A percentile compares a stretch with the other conserved stretches of the same genome.
These are phyloP conservation scores for Diplodus puntazzo DNA, from an alignment of 2,797 vertebrate species.

Conservation along the genomic window DNA sequence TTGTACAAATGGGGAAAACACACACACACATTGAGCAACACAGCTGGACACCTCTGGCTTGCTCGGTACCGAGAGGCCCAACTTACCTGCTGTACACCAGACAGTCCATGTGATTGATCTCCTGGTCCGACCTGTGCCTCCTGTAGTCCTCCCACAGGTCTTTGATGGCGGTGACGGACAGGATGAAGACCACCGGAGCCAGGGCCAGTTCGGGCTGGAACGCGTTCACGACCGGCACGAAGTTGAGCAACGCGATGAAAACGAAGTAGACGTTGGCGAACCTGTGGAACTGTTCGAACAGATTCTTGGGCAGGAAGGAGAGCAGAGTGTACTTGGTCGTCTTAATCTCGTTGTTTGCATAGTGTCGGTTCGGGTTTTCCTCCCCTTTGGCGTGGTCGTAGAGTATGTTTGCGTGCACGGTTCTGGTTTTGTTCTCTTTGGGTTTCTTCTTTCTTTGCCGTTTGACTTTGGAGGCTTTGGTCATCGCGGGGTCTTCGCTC, in stretches of 20 bases:
- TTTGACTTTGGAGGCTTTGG: constrained; percentile 72
- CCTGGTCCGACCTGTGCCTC: constrained; percentile 93
- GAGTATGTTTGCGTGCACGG: constrained; percentile 88
- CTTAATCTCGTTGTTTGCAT: constrained; percentile 93
- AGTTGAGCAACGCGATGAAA: constrained; percentile 95
- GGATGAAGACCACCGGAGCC: constrained; percentile 95
- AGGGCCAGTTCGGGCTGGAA: constrained; percentile 96
- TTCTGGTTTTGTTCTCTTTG: constrained; percentile 87
- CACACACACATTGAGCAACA: not conserved
- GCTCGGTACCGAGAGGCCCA: constrained; percentile 25
- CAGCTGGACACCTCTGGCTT: constrained; percentile 23
- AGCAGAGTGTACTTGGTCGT: constrained; percentile 96
- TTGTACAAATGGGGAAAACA: constrained; percentile 4
- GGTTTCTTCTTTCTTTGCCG: constrained; percentile 84
- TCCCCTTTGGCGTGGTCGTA: constrained; percentile 81
- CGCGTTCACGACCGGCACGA: constrained; percentile 93
- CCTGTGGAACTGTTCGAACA: constrained; percentile 97
- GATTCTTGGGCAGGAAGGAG: constrained; percentile 97
- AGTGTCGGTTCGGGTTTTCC: constrained; percentile 83
- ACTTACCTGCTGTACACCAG: constrained; percentile 94
- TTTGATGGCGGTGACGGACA: constrained; percentile 96
- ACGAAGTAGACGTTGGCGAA: constrained; percentile 99
- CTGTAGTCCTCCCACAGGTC: constrained; percentile 98
- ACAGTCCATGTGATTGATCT: constrained; percentile 98
- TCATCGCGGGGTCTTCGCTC: constrained; percentile 74